Percentiles rank a stretch among this genome's conserved stretches.
phyloP scores from a whole-genome alignment of 30 jellyfish, hydroid and myxozoan genomes.

The Clytia hemisphaerica region DNA sequence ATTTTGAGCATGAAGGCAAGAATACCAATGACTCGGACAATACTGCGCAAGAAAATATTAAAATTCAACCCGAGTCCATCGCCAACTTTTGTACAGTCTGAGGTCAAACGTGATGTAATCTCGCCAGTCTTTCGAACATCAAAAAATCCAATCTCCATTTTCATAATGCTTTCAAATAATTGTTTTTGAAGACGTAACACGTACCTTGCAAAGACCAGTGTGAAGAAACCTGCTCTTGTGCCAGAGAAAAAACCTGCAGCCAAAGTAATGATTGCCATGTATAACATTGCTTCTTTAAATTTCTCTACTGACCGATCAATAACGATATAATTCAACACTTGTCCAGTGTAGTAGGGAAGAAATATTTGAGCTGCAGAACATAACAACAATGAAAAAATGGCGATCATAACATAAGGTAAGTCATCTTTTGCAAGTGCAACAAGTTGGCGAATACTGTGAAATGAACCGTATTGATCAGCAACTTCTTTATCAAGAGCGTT shows the following conservation, averaged over 20 bases:
- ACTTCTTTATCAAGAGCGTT: background rate
- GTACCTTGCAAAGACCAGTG: conserved; percentile 68
- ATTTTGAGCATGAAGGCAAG: conserved; percentile 56
- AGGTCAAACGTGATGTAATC: conserved; percentile 64
- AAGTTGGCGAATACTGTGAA: conserved; percentile 36
- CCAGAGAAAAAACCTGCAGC: conserved; percentile 82
- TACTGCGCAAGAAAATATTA: conserved; percentile 56
- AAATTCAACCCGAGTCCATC: conserved; percentile 63
- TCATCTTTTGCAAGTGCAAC: conserved; percentile 56
- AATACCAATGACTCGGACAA: conserved; percentile 51
- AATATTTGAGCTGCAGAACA: conserved; percentile 73
- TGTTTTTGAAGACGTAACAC: conserved; percentile 46
- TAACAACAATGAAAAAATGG: conserved; percentile 44
- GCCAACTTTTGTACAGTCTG: conserved; percentile 83
- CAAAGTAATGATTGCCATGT: conserved; percentile 52
- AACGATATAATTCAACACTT: conserved; percentile 57
- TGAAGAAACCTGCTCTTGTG: conserved; percentile 53
- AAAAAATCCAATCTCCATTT: conserved; percentile 77
- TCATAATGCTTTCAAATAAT: conserved; percentile 42
- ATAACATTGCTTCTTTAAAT: conserved; percentile 60
- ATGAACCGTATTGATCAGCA: conserved; percentile 12
- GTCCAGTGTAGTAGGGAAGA: conserved; percentile 74
- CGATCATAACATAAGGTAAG: conserved; percentile 34
- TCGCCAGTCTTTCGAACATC: conserved; percentile 71
- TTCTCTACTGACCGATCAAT: conserved; percentile 37